Conservation (phyloP, 2,888 invertebrate genomes). For the Pseudococcus viburni region DNA sequence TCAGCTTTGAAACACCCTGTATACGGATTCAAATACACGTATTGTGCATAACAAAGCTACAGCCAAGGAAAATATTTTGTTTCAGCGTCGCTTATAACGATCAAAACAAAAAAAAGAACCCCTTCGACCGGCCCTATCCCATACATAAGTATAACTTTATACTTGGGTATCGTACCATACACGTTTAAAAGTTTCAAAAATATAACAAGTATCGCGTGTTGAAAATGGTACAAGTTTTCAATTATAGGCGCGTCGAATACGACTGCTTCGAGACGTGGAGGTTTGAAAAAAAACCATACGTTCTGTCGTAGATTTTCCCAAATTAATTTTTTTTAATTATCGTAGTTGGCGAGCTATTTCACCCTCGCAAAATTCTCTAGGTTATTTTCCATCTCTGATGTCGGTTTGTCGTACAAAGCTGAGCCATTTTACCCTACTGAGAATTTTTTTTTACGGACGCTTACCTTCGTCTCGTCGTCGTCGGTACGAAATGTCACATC, state of each 20-base stretch:
- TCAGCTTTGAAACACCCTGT: neutral
- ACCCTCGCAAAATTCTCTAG: neutral
- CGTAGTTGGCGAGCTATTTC: neutral
- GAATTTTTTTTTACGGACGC: neutral
- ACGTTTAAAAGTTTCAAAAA: slow-evolving; percentile 21
- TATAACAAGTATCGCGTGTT: slow-evolving; percentile 34
- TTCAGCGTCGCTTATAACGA: neutral
- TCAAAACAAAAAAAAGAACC: neutral
- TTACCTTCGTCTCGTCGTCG: neutral
- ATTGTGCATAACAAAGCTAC: neutral
- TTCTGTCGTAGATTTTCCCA: neutral
- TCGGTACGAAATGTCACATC: slow-evolving; percentile 25
- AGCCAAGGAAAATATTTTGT: slow-evolving; percentile 18
- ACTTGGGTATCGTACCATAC: neutral
- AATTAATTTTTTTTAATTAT: slow-evolving; percentile 29
- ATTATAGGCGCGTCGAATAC: slow-evolving; percentile 3
- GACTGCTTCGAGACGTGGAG: neutral
- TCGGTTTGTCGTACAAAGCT: neutral
- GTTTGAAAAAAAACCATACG: neutral
- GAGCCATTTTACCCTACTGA: neutral
- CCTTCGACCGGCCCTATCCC: neutral
- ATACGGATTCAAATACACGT: neutral
- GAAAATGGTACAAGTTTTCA: slow-evolving; percentile 33
- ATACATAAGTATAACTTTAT: neutral
- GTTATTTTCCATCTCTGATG: neutral